Conservation (phyloP, 2,888 invertebrate species). For the Epirrita christyi region DNA sequence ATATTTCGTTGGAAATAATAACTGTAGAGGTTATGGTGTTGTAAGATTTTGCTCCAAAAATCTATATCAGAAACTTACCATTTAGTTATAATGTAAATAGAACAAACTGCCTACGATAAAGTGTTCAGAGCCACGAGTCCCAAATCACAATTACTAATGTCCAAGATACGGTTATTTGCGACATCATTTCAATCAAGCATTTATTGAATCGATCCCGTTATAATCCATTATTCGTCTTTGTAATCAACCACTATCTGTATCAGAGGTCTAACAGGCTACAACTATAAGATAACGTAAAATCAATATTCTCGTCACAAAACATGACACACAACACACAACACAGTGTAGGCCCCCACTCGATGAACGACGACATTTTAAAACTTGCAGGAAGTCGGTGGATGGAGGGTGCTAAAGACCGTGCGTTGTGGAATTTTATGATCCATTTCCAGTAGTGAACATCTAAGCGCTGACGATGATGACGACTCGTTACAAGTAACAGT, state of each 20-base stretch:
- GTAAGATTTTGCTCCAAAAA: conserved; percentile 10
- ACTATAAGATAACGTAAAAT: background rate
- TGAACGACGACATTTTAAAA: no score
- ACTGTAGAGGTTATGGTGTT: conserved; percentile 43
- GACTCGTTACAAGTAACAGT: conserved; percentile 6
- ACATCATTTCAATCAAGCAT: conserved; percentile 41
- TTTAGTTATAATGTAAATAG: conserved; percentile 57
- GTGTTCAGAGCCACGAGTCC: conserved; percentile 68
- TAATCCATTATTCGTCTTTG: conserved; percentile 28
- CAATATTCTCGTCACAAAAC: background rate
- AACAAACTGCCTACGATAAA: conserved; percentile 67
- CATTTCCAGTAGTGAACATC: no score
- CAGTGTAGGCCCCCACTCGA: no score
- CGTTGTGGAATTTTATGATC: no score
- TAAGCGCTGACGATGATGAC: no score
- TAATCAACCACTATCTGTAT: conserved; percentile 38
- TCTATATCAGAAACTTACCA: conserved; percentile 38
- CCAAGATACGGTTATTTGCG: conserved; percentile 51
- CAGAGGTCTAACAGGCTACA: conserved; percentile 26
- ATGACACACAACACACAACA: no score
- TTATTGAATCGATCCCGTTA: conserved; percentile 42
- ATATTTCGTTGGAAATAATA: conserved; percentile 72
- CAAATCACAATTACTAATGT: conserved; percentile 63
- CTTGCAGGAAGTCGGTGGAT: no score
- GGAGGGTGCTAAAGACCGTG: no score